Evolutionary conservation across 2,113 vertebrate species (phyloP), one percentile per base, ranked within the genome.

Genomic region (Glaucidium brasilianum): DNA sequence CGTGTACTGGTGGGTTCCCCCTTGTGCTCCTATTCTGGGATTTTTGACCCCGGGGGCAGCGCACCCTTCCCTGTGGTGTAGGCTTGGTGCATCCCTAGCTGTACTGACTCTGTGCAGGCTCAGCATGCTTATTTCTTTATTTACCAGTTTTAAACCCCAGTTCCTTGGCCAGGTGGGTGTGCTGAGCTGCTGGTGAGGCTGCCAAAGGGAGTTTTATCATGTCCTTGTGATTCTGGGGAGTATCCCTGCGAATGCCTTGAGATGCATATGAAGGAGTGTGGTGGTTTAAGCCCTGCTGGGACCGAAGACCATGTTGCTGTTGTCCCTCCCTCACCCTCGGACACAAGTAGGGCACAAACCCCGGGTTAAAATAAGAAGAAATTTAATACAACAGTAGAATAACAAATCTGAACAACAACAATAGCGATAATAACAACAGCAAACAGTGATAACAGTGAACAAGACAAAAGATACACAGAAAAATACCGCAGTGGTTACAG

Each of bases 51-150:
- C 3, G 1, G 7, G 10, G 58, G 37, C 47, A 43, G n/a, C 3
- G 12, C 41, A 8, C 5, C 0, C 2, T n/a, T 41, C 62, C n/a
- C 21, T 12, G 25, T 2, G 9, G 0, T 3, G 30, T 3, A 37
- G n/a, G 27, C n/a, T 86, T 47, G 62, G 43, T 9, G 35, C 37
- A 41, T 7, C 49, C 34, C 72, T 35, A 12, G 25, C 1, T 32
- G 30, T 2, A 2, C 50, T 19, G 66, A 52, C 17, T 29, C 63
- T 63, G 56, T 10, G 21, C 3, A 17, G 43, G 19, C 55, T 71
- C 55, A 37, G 55, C 4, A 0, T 2, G 29, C 21, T 89, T 14
- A 8, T 39, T 72, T 19, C 34, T 37, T 15, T 32, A 6, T 71
- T 67, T 14, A 0, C 8, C 16, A 23, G 3, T 35, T 67, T 41